Evolutionary conservation across 2,888 invertebrate species (phyloP).

Genomic region (Eustalomyia histrio): DNA sequence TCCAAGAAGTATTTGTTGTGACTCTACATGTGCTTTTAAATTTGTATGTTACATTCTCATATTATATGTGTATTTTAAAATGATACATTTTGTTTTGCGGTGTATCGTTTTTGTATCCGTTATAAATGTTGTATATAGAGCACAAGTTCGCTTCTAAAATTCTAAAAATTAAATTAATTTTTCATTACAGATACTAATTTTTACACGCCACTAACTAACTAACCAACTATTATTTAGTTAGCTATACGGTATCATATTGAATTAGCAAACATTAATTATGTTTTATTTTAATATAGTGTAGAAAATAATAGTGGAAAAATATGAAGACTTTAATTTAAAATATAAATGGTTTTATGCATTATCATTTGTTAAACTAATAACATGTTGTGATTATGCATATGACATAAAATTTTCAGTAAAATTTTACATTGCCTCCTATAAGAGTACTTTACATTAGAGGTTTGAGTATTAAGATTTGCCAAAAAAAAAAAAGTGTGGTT

Average conservation of each 20-base stretch:
- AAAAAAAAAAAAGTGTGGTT: too few species aligned
- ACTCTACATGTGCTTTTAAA: not conserved
- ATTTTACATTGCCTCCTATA: too few species aligned
- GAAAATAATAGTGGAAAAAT: not conserved
- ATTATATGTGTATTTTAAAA: not conserved
- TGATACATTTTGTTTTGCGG: not conserved
- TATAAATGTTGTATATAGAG: not conserved
- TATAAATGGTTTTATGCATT: too few species aligned
- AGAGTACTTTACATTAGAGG: too few species aligned
- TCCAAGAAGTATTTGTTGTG: constrained; percentile 6
- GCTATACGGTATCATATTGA: constrained; percentile 6
- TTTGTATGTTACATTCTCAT: not conserved
- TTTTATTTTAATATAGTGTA: not conserved
- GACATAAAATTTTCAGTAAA: too few species aligned
- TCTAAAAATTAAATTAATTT: constrained; percentile 22
- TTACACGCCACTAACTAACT: not conserved
- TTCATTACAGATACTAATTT: not conserved
- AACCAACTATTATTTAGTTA: not conserved
- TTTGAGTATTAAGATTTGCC: too few species aligned
- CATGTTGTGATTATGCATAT: too few species aligned
- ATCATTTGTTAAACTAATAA: too few species aligned
- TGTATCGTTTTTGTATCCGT: not conserved
- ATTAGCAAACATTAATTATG: constrained; percentile 20
- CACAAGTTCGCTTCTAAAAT: not conserved
- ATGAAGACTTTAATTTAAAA: too few species aligned